Evolutionary conservation across 2,113 vertebrate genomes (phyloP).

Genomic region (Pachyramphus minor): DNA sequence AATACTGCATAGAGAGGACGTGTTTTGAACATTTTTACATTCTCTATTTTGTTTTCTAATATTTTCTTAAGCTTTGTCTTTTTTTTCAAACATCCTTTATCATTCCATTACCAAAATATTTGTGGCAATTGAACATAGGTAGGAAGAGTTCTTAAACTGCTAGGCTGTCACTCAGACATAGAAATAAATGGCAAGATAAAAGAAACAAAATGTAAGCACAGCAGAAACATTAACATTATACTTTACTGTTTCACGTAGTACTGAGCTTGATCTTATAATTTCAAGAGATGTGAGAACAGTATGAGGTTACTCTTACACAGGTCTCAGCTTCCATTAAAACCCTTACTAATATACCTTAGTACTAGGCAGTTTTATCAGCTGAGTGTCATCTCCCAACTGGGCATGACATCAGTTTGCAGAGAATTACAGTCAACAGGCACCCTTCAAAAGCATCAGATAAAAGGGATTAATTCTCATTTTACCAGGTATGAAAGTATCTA

Average conservation of each 20-base stretch:
- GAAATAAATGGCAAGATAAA: not conserved
- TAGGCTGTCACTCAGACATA: not conserved
- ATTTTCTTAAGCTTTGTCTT: not conserved
- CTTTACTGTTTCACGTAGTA: fast-evolving
- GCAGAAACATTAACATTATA: not conserved
- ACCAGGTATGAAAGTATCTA: not conserved
- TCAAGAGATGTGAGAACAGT: not conserved
- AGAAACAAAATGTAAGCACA: not conserved
- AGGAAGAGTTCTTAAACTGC: not conserved
- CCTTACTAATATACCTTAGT: not conserved
- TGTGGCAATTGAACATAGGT: not conserved
- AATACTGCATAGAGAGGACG: not conserved
- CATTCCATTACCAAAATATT: not conserved
- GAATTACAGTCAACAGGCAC: not conserved
- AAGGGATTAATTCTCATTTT: not conserved
- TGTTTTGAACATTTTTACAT: not conserved
- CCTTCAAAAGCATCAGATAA: not conserved
- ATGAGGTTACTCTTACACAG: not conserved
- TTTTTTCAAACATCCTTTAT: not conserved
- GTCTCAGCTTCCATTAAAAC: not conserved
- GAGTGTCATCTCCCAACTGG: not conserved
- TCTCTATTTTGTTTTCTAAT: not conserved
- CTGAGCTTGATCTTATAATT: not conserved
- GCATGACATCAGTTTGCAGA: not conserved
- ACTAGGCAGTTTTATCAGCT: not conserved